Evolutionary conservation across 2,888 invertebrate species (phyloP).

Genomic region (Pyrocoelia pectoralis): DNA sequence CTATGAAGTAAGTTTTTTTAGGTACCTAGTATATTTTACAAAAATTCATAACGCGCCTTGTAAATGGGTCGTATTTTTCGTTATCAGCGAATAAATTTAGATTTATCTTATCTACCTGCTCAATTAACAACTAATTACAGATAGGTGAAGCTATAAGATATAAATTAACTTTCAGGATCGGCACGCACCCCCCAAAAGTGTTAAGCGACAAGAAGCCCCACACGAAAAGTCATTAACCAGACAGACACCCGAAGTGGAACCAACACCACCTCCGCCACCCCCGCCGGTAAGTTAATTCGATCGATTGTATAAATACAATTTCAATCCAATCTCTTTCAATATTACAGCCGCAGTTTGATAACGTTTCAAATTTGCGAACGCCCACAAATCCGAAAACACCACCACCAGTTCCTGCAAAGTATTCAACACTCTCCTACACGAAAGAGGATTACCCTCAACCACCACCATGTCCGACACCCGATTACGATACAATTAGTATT

Average conservation of each 20-base stretch:
- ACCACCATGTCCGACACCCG: conserved; percentile 64
- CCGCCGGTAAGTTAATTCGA: conserved; percentile 67
- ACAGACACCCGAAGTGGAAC: conserved; percentile 24
- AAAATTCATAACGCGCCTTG: neutral
- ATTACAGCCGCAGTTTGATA: conserved; percentile 21
- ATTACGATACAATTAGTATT: conserved; percentile 62
- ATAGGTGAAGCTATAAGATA: too few relatives aligned
- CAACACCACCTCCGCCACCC: conserved; percentile 65
- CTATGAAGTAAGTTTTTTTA: conserved; percentile 65
- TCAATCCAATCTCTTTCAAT: neutral
- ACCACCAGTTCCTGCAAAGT: conserved; percentile 54
- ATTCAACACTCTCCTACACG: conserved; percentile 52
- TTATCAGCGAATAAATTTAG: neutral
- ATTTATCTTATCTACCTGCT: neutral
- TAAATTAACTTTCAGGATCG: neutral
- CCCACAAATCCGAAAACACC: conserved; percentile 47
- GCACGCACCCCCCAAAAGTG: neutral
- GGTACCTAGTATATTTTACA: conserved; percentile 13
- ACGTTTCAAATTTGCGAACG: neutral
- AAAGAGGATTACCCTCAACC: conserved; percentile 44
- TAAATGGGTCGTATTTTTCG: neutral
- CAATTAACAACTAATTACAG: conserved; percentile 10
- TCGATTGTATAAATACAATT: neutral
- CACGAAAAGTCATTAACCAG: conserved; percentile 50
- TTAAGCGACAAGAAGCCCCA: conserved; percentile 47